Percentiles rank a stretch among this genome's conserved stretches.
Conservation (phyloP, 1,140 invertebrate species). For the Palaemon carinicauda region DNA sequence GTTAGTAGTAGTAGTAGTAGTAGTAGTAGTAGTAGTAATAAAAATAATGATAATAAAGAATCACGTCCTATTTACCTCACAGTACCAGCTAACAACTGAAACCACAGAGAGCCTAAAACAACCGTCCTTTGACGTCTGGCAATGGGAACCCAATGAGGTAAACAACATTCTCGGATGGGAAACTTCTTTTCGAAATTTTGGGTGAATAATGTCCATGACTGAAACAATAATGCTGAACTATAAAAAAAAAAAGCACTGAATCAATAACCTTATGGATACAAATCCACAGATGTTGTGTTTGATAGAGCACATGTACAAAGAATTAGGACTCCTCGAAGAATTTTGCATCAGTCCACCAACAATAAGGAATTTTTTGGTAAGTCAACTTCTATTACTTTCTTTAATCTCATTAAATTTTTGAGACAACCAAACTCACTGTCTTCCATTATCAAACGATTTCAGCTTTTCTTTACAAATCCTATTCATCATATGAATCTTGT, state of each 20-base stretch:
- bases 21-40: too few relatives aligned
- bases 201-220: too few relatives aligned
- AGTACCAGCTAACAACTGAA: background rate
- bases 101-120: conserved; percentile 70
- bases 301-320: conserved; percentile 80
- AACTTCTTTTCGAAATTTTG: too few relatives aligned
- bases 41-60: too few relatives aligned
- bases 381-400: background rate
- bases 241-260: background rate
- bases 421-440: too few relatives aligned
- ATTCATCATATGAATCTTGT: too few relatives aligned
- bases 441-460: too few relatives aligned
- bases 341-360: conserved; percentile 79
- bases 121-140: conserved; percentile 81
- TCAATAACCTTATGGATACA: background rate
- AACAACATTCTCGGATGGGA: background rate
- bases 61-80: background rate
- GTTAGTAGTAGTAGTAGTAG: too few relatives aligned
- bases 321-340: conserved; percentile 77
- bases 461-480: too few relatives aligned
- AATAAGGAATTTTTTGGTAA: conserved; percentile 74
- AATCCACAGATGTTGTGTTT: conserved; percentile 72
- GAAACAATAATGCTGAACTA: background rate
- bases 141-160: conserved; percentile 81
- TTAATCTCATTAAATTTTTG: background rate